A percentile compares a stretch with the other conserved stretches of the same genome.
These are phyloP conservation scores for Atractosteus spatula DNA, from an alignment of 2,113 vertebrate genomes.

Conservation along the genomic window DNA sequence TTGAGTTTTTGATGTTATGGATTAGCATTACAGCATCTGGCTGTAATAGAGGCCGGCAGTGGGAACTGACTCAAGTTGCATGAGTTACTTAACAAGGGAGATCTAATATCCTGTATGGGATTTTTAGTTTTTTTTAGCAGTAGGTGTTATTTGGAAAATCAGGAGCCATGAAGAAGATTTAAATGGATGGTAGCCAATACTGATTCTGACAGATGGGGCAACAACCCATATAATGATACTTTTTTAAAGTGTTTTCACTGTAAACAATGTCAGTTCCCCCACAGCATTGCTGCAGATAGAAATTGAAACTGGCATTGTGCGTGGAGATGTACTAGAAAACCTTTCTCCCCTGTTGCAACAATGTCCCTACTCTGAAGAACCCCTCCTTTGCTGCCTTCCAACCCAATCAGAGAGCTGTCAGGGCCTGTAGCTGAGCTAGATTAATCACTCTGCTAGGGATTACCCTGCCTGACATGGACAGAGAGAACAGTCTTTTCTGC, in stretches of 20 bases:
- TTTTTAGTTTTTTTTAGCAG: too few relatives aligned
- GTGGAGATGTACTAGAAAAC: neutral
- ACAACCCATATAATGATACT: neutral
- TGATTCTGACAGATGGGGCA: neutral
- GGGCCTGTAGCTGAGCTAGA: neutral
- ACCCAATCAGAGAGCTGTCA: neutral
- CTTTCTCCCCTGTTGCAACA: neutral
- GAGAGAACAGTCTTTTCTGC: too few relatives aligned
- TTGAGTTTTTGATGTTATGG: too few relatives aligned
- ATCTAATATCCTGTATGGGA: too few relatives aligned
- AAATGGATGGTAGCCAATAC: neutral
- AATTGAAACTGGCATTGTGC: neutral
- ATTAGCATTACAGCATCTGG: too few relatives aligned
- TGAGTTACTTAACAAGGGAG: too few relatives aligned
- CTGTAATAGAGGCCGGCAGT: too few relatives aligned
- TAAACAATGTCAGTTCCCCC: conserved; percentile 5
- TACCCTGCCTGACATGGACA: neutral
- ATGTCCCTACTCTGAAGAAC: neutral
- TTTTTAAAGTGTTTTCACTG: neutral
- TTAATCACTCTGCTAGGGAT: neutral
- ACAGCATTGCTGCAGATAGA: neutral
- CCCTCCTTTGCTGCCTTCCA: neutral
- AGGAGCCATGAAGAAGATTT: neutral
- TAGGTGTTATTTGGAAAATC: neutral
- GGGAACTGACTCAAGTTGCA: too few relatives aligned